These are phyloP conservation scores for Xyrauchen texanus DNA, from an alignment of 2,113 vertebrate species.

Conservation along the genomic window DNA sequence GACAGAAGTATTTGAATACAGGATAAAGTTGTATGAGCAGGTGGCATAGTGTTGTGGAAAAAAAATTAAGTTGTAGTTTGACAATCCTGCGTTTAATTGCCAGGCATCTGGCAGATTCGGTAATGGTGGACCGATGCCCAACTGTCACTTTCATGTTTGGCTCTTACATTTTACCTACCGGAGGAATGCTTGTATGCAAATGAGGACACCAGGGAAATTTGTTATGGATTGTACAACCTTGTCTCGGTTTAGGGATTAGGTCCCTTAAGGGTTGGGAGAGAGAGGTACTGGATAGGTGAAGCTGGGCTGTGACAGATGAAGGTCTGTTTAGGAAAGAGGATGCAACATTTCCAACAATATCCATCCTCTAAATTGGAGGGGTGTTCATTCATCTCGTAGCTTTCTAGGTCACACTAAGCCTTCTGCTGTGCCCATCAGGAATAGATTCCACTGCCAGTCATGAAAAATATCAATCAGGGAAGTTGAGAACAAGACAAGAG, in stretches of 20 bases:
- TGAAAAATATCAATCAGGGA: slow-evolving; percentile 3
- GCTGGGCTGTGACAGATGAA: slow-evolving; percentile 25
- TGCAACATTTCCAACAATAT: slow-evolving; percentile 10
- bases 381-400: slow-evolving; percentile 31
- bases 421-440: slow-evolving; percentile 1
- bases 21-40: slow-evolving; percentile 40
- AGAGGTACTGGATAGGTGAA: background rate
- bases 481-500: background rate
- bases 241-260: background rate
- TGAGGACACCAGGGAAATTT: slow-evolving; percentile 2
- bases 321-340: slow-evolving; percentile 27
- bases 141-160: slow-evolving; percentile 35
- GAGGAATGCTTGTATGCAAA: slow-evolving; percentile 11
- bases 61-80: slow-evolving; percentile 23
- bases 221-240: background rate
- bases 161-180: slow-evolving; percentile 2
- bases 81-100: slow-evolving; percentile 23
- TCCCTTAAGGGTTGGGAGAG: background rate
- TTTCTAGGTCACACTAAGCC: slow-evolving; percentile 11
- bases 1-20: slow-evolving; percentile 42
- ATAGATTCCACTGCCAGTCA: background rate
- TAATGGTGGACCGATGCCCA: background rate
- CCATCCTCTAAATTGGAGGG: slow-evolving; percentile 31
- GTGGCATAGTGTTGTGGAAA: slow-evolving; percentile 19
- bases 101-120: slow-evolving; percentile 11